phyloP scores from a whole-genome alignment of 2,888 invertebrate genomes.

The Meteorus cinctellus region DNA sequence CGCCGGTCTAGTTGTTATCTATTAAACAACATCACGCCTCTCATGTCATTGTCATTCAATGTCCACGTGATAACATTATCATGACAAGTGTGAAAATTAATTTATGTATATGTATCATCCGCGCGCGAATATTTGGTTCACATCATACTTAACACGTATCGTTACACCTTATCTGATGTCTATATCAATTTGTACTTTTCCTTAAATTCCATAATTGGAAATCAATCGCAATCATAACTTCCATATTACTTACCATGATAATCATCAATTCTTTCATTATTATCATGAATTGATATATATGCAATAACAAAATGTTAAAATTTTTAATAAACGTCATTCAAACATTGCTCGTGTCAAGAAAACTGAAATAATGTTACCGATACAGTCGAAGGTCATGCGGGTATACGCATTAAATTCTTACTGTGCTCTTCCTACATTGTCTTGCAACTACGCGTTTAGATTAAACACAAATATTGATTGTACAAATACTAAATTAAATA shows the following conservation, averaged over 20 bases:
- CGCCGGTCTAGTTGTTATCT: neutral
- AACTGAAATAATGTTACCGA: neutral
- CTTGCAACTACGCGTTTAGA: too few species aligned
- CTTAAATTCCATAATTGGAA: too few species aligned
- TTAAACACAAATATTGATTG: neutral
- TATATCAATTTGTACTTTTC: too few species aligned
- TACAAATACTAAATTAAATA: too few species aligned
- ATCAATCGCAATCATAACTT: too few species aligned
- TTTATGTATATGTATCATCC: neutral
- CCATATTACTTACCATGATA: too few species aligned
- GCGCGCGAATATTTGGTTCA: neutral
- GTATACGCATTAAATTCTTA: too few species aligned
- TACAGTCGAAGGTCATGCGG: neutral
- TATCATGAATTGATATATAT: too few species aligned
- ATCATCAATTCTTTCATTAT: too few species aligned
- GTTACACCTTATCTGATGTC: too few species aligned
- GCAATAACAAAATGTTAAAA: neutral
- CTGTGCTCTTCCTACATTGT: too few species aligned
- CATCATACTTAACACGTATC: too few species aligned
- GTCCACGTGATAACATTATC: constrained; percentile 34
- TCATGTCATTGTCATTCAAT: constrained; percentile 36
- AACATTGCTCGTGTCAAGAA: neutral
- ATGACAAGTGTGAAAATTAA: constrained; percentile 5
- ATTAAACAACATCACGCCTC: constrained; percentile 5
- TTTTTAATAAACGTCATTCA: neutral